These are phyloP conservation scores for Digitonthophagus gazella DNA, from an alignment of 2,888 invertebrate species.

Conservation along the genomic window DNA sequence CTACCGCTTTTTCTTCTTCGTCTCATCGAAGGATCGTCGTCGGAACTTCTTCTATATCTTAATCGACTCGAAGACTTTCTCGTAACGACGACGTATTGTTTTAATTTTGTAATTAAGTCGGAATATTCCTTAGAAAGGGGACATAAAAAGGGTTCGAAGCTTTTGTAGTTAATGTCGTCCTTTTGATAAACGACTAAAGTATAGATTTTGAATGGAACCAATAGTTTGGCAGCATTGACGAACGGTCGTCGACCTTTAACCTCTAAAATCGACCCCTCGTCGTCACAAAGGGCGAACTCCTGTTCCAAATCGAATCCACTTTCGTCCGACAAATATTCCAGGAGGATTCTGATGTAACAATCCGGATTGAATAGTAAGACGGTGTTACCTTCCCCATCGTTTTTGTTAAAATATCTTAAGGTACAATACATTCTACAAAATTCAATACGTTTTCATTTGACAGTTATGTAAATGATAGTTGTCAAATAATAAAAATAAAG, in stretches of 20 bases:
- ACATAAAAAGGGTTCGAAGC: not conserved
- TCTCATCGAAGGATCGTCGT: too few relatives aligned
- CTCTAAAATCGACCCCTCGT: not conserved
- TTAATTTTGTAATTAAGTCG: not conserved
- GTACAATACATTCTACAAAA: not conserved
- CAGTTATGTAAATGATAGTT: not conserved
- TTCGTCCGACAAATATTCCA: not conserved
- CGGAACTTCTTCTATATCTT: not conserved
- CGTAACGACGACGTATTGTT: not conserved
- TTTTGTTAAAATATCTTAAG: not conserved
- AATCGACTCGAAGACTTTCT: not conserved
- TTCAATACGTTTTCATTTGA: not conserved
- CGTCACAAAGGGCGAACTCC: not conserved
- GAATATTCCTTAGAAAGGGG: not conserved
- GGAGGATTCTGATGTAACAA: not conserved
- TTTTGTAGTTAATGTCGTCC: not conserved
- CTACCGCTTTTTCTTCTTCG: too few relatives aligned
- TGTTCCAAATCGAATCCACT: not conserved
- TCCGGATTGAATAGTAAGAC: not conserved
- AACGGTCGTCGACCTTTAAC: not conserved
- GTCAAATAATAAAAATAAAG: too few relatives aligned
- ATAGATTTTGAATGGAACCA: not conserved
- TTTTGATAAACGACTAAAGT: not conserved
- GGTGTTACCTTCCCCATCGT: too few relatives aligned
- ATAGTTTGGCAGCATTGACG: not conserved